Conservation (phyloP, 2,797 vertebrate genomes). For the Anguilla marmorata region DNA sequence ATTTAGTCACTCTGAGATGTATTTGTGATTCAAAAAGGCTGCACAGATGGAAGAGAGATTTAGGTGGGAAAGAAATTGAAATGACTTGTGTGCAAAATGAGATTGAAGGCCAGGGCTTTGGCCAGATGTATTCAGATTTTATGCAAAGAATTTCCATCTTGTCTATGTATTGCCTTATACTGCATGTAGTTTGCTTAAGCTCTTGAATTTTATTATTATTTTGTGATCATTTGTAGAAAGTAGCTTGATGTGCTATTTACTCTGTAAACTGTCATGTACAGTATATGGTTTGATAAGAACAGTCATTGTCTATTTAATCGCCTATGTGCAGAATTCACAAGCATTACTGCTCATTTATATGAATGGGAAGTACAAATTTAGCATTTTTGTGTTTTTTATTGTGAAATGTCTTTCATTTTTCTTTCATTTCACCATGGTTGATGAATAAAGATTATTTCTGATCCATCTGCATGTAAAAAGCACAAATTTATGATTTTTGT, state of each 20-base stretch:
- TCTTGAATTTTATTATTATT: not conserved
- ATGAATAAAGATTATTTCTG: not conserved
- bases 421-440: not conserved
- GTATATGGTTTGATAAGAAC: not conserved
- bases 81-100: not conserved
- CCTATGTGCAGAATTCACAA: too few relatives aligned
- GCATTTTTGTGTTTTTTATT: not conserved
- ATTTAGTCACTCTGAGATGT: not conserved
- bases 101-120: not conserved
- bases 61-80: not conserved
- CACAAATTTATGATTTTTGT: not conserved
- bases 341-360: too few relatives aligned
- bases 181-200: not conserved
- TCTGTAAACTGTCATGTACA: too few relatives aligned
- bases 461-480: not conserved
- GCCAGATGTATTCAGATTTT: not conserved
- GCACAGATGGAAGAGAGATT: slow-evolving; percentile 6
- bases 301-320: not conserved
- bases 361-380: not conserved
- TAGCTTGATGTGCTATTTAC: not conserved
- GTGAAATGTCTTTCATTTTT: not conserved
- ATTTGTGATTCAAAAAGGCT: not conserved
- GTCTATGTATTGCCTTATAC: not conserved
- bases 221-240: not conserved
- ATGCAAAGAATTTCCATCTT: not conserved